These are phyloP conservation scores for Bombus haemorrhoidalis DNA, from an alignment of 1,140 invertebrate species.

Conservation along the genomic window DNA sequence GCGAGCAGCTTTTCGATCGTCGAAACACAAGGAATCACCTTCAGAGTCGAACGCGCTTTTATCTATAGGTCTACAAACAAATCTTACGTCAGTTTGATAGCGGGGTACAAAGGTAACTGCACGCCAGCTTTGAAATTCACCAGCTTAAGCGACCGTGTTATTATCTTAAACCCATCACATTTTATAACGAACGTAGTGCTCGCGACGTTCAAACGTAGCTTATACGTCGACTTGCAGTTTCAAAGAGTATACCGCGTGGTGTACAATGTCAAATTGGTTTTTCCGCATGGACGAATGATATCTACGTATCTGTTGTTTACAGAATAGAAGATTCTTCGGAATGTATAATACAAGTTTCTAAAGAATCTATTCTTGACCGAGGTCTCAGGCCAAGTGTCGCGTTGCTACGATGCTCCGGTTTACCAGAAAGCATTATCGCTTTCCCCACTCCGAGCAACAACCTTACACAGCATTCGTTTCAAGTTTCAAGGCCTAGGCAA, in stretches of 20 bases:
- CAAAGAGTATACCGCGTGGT: too few species aligned
- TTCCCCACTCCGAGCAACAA: background rate
- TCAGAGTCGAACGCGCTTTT: background rate
- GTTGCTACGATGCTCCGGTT: background rate
- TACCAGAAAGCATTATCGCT: constrained; percentile 14
- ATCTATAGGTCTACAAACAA: background rate
- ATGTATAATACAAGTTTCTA: background rate
- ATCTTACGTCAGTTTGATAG: constrained; percentile 21
- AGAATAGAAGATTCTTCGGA: background rate
- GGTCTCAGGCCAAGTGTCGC: background rate
- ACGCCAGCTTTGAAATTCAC: background rate
- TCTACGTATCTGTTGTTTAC: background rate
- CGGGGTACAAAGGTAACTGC: constrained; percentile 30
- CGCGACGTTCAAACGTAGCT: background rate
- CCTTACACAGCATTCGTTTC: background rate
- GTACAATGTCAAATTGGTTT: too few species aligned
- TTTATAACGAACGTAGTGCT: background rate
- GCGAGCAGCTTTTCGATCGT: constrained; percentile 1
- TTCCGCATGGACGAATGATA: background rate
- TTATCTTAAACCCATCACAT: constrained; percentile 7
- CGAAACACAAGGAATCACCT: constrained; percentile 23
- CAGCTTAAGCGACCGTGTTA: background rate
- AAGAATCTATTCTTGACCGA: background rate
- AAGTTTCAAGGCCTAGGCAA: constrained; percentile 31
- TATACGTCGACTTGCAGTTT: too few species aligned